These are phyloP conservation scores for Montipora foliosa DNA, from an alignment of 64 coral and sea anemone species.

Conservation along the genomic window DNA sequence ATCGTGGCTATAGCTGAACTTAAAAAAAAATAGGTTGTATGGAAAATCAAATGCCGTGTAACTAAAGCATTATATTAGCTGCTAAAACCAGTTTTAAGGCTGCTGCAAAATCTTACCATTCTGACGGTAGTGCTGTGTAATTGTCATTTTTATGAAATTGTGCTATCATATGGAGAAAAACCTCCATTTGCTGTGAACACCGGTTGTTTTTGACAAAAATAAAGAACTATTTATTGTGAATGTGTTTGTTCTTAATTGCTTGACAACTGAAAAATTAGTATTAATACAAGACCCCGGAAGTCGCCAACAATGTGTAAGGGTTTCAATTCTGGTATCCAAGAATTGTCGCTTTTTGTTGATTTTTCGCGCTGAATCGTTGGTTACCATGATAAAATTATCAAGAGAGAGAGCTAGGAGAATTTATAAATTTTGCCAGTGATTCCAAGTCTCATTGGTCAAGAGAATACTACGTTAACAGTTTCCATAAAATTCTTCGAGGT, in stretches of 20 bases:
- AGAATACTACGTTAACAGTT: too few relatives aligned
- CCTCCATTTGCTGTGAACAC: neutral
- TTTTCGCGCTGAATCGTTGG: too few relatives aligned
- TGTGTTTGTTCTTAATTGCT: neutral
- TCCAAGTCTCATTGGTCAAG: too few relatives aligned
- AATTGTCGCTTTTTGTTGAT: too few relatives aligned
- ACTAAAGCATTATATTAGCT: neutral
- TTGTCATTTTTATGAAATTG: neutral
- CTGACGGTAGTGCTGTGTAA: neutral
- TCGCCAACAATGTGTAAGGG: too few relatives aligned
- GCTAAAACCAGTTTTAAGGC: neutral
- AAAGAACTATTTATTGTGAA: neutral
- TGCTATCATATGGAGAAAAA: neutral
- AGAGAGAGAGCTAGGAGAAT: too few relatives aligned
- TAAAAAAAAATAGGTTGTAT: neutral
- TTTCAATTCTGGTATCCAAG: too few relatives aligned
- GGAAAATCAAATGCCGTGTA: neutral
- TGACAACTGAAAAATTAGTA: too few relatives aligned
- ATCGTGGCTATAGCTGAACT: neutral
- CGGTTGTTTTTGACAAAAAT: neutral
- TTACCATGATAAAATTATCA: too few relatives aligned
- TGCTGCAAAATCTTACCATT: neutral
- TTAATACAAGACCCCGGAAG: too few relatives aligned
- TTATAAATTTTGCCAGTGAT: too few relatives aligned
- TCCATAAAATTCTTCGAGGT: too few relatives aligned